These are phyloP conservation scores for Hemiprocne comata DNA, from an alignment of 2,113 vertebrate species.

Conservation along the genomic window DNA sequence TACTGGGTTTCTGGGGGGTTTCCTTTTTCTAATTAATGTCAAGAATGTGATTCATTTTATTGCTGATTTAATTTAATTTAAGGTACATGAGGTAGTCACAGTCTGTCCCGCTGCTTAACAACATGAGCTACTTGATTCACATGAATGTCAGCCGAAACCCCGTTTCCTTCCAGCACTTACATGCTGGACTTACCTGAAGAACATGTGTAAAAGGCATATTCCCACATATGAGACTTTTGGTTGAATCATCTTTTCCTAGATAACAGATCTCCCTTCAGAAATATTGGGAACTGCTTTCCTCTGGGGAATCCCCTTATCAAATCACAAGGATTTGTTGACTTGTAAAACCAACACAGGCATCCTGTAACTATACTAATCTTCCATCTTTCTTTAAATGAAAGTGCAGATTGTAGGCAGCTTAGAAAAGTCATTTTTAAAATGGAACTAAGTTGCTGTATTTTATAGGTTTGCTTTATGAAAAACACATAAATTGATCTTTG, in stretches of 20 bases:
- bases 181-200: not conserved
- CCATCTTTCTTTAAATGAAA: not conserved
- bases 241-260: not conserved
- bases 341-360: not conserved
- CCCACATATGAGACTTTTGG: not conserved
- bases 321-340: not conserved
- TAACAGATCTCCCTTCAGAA: not conserved
- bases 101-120: not conserved
- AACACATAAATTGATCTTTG: not conserved
- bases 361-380: not conserved
- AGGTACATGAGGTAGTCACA: not conserved
- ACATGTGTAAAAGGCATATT: not conserved
- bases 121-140: not conserved
- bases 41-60: slow-evolving; percentile 4
- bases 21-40: not conserved
- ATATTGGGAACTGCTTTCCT: not conserved
- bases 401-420: not conserved
- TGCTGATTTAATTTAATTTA: slow-evolving; percentile 5
- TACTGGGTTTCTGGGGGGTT: not conserved
- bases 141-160: not conserved
- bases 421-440: not conserved
- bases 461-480: not conserved
- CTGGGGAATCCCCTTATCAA: not conserved
- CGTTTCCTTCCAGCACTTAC: not conserved
- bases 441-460: not conserved